phyloP scores from a whole-genome alignment of 2,113 vertebrate genomes.

The Lontra canadensis region DNA sequence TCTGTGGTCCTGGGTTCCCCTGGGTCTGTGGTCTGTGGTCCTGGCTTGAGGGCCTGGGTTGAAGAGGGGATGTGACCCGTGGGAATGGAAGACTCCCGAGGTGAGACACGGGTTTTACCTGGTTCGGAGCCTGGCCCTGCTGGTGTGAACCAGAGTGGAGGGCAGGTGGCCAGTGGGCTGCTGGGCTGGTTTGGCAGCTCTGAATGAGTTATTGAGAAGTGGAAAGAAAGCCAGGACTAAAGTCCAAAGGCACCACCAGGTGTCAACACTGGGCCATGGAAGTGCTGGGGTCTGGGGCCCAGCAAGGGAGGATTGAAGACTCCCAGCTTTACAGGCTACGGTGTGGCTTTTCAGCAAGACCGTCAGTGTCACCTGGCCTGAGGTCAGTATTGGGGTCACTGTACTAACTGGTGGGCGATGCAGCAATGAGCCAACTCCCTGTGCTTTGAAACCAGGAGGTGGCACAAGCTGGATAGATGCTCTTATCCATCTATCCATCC shows the following conservation, averaged over 20 bases:
- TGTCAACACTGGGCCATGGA: constrained; percentile 34
- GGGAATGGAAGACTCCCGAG: neutral
- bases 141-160: neutral
- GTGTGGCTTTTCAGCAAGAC: neutral
- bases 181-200: constrained; percentile 51
- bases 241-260: constrained; percentile 2
- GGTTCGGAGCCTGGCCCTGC: neutral
- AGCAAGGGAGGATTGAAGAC: neutral
- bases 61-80: neutral
- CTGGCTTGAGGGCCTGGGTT: neutral
- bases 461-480: neutral
- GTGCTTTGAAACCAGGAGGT: neutral
- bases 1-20: neutral
- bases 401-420: neutral
- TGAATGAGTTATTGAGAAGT: neutral
- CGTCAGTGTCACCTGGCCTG: neutral
- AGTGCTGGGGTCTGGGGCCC: neutral
- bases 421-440: neutral
- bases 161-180: neutral
- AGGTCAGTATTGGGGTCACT: neutral
- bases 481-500: neutral
- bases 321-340: neutral
- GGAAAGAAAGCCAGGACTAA: neutral
- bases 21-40: neutral
- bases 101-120: neutral